Evolutionary conservation across 2,888 invertebrate genomes (phyloP).

Genomic region (Synanthedon andrenaeformis): DNA sequence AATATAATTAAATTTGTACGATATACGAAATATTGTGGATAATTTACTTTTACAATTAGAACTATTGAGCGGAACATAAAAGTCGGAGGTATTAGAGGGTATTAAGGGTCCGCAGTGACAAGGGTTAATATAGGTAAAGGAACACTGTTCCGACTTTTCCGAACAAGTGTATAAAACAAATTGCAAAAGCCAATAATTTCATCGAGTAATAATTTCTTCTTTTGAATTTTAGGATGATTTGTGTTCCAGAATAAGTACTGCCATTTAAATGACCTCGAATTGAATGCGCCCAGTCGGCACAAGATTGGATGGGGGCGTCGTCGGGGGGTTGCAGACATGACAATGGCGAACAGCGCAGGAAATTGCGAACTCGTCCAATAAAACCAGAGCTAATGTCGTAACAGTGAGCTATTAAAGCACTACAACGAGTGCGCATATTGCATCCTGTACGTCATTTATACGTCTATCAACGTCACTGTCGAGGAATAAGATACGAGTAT

Average conservation of each 20-base stretch:
- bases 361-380: conserved; percentile 30
- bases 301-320: conserved; percentile 1
- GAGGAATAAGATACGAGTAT: background rate
- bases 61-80: too few relatives aligned
- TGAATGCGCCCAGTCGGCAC: too few relatives aligned
- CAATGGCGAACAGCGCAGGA: conserved; percentile 13
- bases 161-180: background rate
- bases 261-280: too few relatives aligned
- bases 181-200: too few relatives aligned
- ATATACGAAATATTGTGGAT: background rate
- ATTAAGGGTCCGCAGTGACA: background rate
- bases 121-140: background rate
- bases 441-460: too few relatives aligned
- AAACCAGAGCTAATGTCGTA: conserved; percentile 22
- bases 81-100: too few relatives aligned
- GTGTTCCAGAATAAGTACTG: too few relatives aligned
- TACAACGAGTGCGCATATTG: background rate
- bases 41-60: too few relatives aligned
- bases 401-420: conserved; percentile 19
- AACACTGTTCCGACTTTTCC: background rate
- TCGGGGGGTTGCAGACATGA: conserved; percentile 7
- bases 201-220: too few relatives aligned
- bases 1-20: too few relatives aligned
- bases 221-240: too few relatives aligned
- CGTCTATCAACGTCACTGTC: background rate